Conservation (phyloP, 2,113 vertebrate species). For the Otis tarda region DNA sequence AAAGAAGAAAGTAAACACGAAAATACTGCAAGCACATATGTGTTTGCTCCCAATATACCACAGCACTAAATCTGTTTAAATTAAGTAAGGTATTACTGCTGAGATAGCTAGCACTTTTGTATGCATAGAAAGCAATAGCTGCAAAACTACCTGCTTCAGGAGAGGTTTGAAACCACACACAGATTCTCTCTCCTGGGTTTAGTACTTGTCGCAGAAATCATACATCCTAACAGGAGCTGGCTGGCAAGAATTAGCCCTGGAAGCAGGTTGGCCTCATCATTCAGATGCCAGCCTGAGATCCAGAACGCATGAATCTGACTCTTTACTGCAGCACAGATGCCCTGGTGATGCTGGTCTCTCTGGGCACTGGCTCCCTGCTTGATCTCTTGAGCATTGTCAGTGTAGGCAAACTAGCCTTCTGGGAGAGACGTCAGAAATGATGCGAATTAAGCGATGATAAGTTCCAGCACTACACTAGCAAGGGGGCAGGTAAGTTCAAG, state of each 20-base stretch:
- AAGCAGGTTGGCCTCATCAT: neutral
- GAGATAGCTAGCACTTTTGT: neutral
- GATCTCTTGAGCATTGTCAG: neutral
- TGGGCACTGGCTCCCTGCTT: neutral
- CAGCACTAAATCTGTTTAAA: slow-evolving; percentile 9
- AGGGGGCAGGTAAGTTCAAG: neutral
- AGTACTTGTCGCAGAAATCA: neutral
- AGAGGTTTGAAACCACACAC: neutral
- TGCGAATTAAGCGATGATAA: neutral
- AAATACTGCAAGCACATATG: neutral
- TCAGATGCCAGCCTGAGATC: neutral
- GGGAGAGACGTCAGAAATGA: neutral
- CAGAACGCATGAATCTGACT: neutral
- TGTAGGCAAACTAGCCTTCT: neutral
- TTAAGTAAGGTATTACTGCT: neutral
- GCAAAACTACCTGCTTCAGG: neutral
- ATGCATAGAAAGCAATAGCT: neutral
- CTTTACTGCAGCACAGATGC: neutral
- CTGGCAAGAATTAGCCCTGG: neutral
- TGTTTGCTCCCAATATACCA: neutral
- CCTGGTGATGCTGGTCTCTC: neutral
- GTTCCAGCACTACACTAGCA: neutral
- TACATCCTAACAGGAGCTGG: neutral
- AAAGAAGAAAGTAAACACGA: neutral
- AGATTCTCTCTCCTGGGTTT: neutral